Base-by-base conservation (phyloP, 2,888 invertebrate genomes). In the Aphelenchoides bicaudatus region DNA sequence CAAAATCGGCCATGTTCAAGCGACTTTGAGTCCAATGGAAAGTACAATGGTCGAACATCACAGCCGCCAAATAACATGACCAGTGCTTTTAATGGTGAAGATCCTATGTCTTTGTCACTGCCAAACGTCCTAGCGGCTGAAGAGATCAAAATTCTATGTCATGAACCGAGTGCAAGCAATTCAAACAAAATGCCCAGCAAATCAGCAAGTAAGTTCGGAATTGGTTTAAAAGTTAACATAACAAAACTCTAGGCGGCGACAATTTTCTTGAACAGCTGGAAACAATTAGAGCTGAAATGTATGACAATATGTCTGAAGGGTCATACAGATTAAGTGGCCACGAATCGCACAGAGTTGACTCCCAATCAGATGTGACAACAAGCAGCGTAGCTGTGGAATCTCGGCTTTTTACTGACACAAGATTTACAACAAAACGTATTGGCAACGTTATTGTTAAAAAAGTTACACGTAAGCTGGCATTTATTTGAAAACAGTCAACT, bases 41-140 rank as follows among this genome's bases (percentile, higher is more conserved):
- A 3, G 28, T 28, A 4, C 23, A 10, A 25, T 8, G 6, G 43
- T n/a, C 43, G 21, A 10, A 43, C 10, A 6, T 6, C 27, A 8
- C 39, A 6, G 8, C 49, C 30, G 43, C 39, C 8, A 3, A 28
- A 53, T 10, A 39, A 56, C 8, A 58, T 59, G 1, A n/a, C n/a
- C n/a, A n/a, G n/a, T n/a, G n/a, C n/a, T n/a, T n/a, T n/a, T n/a
- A 27, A 23, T 16, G 39, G 23, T 13, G 59, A 27, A 16, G 65
- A 62, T 16, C 59, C 53, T 10, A 73, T 77, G 66, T 71, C 70
- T 29, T 51, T 73, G 28, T 77, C 77, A 16, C 61, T 77, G 38
- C 77, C 77, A 27, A 77, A 77, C 61, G 77, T 77, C 2, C 58
- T 75, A 16, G n/a, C n/a, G n/a, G 53, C 59, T 19, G 75, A 75